Evolutionary conservation across 1,140 invertebrate species (phyloP).

Genomic region (Hypsibius dujardini): DNA sequence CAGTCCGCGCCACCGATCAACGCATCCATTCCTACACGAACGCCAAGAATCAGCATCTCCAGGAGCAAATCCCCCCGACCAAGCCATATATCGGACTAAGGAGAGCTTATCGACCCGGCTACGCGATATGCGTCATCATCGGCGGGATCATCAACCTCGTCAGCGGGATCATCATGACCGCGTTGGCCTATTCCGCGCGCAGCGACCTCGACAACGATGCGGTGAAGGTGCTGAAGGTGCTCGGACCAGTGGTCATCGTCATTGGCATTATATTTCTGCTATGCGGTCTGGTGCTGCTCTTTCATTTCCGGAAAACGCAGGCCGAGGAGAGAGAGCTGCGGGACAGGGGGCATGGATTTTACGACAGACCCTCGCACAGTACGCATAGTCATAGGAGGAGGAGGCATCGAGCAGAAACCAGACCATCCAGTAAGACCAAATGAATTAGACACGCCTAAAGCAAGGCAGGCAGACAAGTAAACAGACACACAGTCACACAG

Average conservation of each 20-base stretch:
- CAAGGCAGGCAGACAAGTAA: too few species aligned
- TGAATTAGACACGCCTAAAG: too few species aligned
- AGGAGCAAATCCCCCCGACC: conserved; percentile 10
- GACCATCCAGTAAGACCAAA: too few species aligned
- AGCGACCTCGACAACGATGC: not conserved
- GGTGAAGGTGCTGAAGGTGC: not conserved
- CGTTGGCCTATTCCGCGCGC: not conserved
- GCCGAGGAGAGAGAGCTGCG: not conserved
- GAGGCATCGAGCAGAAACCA: too few species aligned
- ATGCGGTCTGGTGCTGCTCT: not conserved
- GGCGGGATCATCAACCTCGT: not conserved
- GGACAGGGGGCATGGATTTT: not conserved
- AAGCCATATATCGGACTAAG: not conserved
- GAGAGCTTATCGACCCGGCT: not conserved
- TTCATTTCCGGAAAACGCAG: not conserved
- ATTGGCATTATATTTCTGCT: conserved; percentile 6
- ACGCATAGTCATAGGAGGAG: too few species aligned
- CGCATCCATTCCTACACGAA: conserved; percentile 10
- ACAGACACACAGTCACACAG: too few species aligned
- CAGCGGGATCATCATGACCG: conserved; percentile 12
- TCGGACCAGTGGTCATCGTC: conserved; percentile 1
- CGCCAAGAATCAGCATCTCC: conserved; percentile 1
- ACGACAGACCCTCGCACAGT: not conserved
- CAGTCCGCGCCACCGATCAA: not conserved
- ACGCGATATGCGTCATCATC: conserved; percentile 11